Percentiles rank a stretch among this genome's conserved stretches.
These are phyloP conservation scores for Pristionchus arcanus DNA, from an alignment of 2,888 invertebrate genomes.

Conservation along the genomic window DNA sequence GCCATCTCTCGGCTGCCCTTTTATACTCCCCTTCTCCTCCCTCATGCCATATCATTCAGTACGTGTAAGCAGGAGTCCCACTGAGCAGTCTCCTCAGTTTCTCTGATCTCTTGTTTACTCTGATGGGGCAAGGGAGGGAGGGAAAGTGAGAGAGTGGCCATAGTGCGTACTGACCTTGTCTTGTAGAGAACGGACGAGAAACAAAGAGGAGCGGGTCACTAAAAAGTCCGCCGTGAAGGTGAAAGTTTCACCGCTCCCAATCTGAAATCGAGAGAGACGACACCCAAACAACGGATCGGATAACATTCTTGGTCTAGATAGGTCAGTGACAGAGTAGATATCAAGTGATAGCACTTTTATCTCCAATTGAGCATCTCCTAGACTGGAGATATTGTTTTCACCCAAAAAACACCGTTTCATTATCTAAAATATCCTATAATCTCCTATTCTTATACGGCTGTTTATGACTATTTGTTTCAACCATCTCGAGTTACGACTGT, in stretches of 20 bases:
- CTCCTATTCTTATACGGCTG: neutral
- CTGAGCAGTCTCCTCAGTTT: neutral
- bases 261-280: constrained; percentile 10
- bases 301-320: constrained; percentile 2
- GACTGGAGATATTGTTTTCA: neutral
- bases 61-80: neutral
- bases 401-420: neutral
- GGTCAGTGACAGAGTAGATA: neutral
- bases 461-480: neutral
- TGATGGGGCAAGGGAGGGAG: neutral
- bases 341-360: neutral
- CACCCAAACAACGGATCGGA: constrained; percentile 31
- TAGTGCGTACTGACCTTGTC: constrained; percentile 19
- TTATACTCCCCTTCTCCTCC: neutral
- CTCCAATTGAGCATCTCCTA: neutral
- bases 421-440: no score
- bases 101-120: neutral
- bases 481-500: neutral
- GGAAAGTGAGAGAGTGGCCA: neutral
- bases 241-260: constrained; percentile 11
- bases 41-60: neutral
- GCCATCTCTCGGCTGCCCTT: neutral
- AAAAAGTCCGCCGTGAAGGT: constrained; percentile 40
- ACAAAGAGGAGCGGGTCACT: constrained; percentile 35
- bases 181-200: constrained; percentile 17